Evolutionary conservation across 2,113 vertebrate genomes (phyloP).

Genomic region (Hemicordylus capensis): DNA sequence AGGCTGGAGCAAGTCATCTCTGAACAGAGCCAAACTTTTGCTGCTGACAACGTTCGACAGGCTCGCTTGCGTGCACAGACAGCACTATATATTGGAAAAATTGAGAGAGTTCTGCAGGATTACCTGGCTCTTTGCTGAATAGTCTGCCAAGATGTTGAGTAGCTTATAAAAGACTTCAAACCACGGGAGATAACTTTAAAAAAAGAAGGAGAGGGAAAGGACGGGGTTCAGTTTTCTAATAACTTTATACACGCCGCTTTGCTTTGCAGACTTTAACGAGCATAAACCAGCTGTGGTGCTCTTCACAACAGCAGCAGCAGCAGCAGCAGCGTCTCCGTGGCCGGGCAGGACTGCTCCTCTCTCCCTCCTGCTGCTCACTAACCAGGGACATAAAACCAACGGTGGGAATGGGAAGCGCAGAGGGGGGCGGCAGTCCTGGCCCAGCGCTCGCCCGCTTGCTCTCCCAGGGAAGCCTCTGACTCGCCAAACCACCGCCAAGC

Average conservation of each 20-base stretch:
- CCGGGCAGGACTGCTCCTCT: neutral
- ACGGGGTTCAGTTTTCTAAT: neutral
- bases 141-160: conserved; percentile 94
- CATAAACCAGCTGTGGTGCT: neutral
- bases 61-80: neutral
- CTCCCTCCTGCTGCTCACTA: neutral
- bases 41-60: neutral
- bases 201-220: conserved; percentile 54
- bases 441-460: too few relatives aligned
- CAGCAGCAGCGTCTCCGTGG: neutral
- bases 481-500: too few relatives aligned
- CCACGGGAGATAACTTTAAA: conserved; percentile 91
- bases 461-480: neutral
- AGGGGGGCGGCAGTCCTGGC: too few relatives aligned
- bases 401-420: neutral
- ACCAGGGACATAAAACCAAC: neutral
- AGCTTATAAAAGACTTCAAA: conserved; percentile 97
- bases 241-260: neutral
- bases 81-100: neutral
- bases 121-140: conserved; percentile 95
- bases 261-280: neutral
- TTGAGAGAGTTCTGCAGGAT: conserved; percentile 31
- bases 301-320: too few relatives aligned
- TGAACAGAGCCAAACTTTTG: neutral
- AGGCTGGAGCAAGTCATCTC: neutral